These are phyloP conservation scores for Perognathus longimembris DNA, from an alignment of 2,113 vertebrate genomes.

Conservation along the genomic window DNA sequence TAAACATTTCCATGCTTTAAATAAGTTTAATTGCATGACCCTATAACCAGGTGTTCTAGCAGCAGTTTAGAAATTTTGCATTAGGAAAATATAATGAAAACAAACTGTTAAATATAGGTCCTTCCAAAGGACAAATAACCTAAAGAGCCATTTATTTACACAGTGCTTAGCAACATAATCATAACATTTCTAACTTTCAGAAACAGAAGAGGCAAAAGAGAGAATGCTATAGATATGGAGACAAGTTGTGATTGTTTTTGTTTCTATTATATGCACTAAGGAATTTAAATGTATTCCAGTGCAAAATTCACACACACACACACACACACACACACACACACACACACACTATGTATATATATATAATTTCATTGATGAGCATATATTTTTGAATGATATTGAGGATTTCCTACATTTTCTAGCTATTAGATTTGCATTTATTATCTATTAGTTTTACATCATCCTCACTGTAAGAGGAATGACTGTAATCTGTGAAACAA, in stretches of 20 bases:
- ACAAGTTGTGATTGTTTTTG: not conserved
- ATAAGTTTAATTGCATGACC: constrained; percentile 46
- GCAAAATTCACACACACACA: not conserved
- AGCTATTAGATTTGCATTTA: not conserved
- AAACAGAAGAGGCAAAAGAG: constrained; percentile 59
- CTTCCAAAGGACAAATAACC: constrained; percentile 48
- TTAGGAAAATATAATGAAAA: constrained; percentile 78
- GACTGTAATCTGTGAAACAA: not conserved
- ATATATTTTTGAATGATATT: constrained; percentile 17
- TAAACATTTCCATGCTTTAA: constrained; percentile 56
- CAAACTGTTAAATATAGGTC: constrained; percentile 76
- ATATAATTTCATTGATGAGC: constrained; percentile 5
- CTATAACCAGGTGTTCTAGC: constrained; percentile 69
- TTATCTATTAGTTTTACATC: not conserved
- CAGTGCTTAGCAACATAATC: constrained; percentile 75
- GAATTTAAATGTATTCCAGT: not conserved
- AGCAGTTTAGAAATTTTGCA: constrained; percentile 67
- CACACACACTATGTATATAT: not conserved
- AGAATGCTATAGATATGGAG: not conserved
- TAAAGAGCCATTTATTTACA: constrained; percentile 73
- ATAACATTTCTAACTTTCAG: constrained; percentile 71
- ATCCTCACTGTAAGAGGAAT: not conserved
- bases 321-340: too few species aligned
- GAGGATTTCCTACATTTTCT: not conserved
- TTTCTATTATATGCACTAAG: not conserved